Evolutionary conservation across 1,140 invertebrate species (phyloP).

Genomic region (Pogonomyrmex californicus): DNA sequence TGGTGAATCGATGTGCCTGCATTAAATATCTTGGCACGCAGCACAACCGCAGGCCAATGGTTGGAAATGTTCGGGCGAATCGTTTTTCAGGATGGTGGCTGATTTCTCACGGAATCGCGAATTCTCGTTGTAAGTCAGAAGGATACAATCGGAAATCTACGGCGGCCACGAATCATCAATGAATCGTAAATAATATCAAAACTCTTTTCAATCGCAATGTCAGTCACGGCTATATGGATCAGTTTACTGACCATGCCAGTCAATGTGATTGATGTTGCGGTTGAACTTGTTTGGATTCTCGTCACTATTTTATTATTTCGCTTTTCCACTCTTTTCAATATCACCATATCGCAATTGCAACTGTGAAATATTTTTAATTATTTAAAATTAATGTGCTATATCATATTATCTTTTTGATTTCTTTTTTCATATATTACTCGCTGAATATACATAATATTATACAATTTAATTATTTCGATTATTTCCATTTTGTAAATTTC

Average conservation of each 20-base stretch:
- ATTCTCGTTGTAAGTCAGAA: constrained; percentile 24
- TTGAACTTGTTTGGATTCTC: constrained; percentile 15
- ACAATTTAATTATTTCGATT: background rate
- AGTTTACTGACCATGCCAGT: constrained; percentile 8
- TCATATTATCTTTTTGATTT: background rate
- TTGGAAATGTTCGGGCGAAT: constrained; percentile 35
- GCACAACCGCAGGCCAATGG: constrained; percentile 29
- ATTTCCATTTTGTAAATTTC: background rate
- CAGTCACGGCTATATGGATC: background rate
- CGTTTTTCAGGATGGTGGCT: constrained; percentile 5
- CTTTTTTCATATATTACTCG: background rate
- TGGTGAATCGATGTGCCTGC: constrained; percentile 81
- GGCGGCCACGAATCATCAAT: background rate
- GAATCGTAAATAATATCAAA: constrained; percentile 48
- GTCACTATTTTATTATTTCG: background rate
- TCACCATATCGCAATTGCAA: background rate
- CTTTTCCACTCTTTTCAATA: constrained; percentile 2
- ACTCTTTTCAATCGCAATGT: constrained; percentile 30
- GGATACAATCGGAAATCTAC: constrained; percentile 36
- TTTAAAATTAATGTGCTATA: background rate
- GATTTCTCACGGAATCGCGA: constrained; percentile 58
- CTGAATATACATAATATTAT: background rate
- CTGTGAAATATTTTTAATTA: background rate
- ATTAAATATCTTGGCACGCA: constrained; percentile 77
- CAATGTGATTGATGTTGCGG: constrained; percentile 15